Base-by-base conservation (phyloP, 2,888 invertebrate genomes). In the Coecobrya sp. region DNA sequence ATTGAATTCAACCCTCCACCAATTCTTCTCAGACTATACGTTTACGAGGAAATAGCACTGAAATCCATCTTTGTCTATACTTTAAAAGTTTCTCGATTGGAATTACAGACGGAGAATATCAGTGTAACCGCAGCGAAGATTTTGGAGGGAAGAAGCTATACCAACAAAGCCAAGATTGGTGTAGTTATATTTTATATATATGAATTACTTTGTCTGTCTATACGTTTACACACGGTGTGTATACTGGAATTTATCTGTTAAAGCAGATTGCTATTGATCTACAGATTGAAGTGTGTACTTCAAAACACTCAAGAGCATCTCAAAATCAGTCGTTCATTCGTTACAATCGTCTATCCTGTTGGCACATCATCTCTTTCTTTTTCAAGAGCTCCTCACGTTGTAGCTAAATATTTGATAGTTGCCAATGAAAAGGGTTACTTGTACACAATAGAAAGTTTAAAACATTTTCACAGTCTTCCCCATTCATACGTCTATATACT, bases 281-380 rank as follows among this genome's bases (percentile, higher is more conserved):
- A 55, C 22, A n/a, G 30, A 22, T n/a, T 62, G 86, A 30, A 68
- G 65, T 62, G 62, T 59, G 62, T 82, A 73, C 62, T 55, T 19
- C 42, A 81, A 22, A 76, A 45, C 49, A 25, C 70, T 82, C 36
- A 65, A 76, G 87, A 68, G 45, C 73, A 68, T 87, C 79, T 92
- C 88, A 76, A 87, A 92, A 92, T 70, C 55, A 82, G 84, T 86
- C 52, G 81, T 73, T 70, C 68, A 73, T 87, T 70, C 68, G 84
- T 87, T 79, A 79, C 59, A 73, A 55, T 76, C 79, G 52, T 70
- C 70, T 87, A 36, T 42, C 55, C 70, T 73, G 70, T 19, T 73
- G 42, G 59, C 86, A 30, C 79, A 55, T 55, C 82, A 82, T 62
- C 59, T 62, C 82, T 62, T 81, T 76, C 52, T 22, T 13, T 62